Conservation (phyloP, 1,140 invertebrate genomes). For the Diabrotica undecimpunctata region DNA sequence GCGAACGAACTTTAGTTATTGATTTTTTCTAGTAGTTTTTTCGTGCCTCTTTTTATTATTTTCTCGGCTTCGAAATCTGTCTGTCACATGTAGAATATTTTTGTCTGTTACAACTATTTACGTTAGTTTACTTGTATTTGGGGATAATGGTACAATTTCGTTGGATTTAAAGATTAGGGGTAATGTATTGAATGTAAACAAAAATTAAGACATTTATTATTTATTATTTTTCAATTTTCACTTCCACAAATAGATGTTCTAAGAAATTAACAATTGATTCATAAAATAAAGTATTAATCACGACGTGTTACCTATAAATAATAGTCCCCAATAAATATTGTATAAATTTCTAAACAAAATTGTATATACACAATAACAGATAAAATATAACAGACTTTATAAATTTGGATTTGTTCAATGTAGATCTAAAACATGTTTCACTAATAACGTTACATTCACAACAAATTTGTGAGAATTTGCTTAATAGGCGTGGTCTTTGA, state of each 20-base stretch:
- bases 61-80: no score
- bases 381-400: background rate
- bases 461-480: conserved; percentile 10
- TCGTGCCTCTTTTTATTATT: no score
- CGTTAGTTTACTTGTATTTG: no score
- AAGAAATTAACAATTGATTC: background rate
- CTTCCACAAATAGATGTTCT: background rate
- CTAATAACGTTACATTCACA: background rate
- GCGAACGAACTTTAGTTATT: no score
- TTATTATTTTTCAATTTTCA: background rate
- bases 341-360: background rate
- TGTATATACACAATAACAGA: background rate
- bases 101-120: no score
- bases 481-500: conserved; percentile 88
- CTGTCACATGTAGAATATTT: no score
- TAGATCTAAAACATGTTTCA: background rate
- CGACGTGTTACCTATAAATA: no score
- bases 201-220: background rate
- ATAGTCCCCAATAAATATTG: background rate
- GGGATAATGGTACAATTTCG: no score
- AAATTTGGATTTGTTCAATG: background rate
- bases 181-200: no score
- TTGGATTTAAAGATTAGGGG: no score
- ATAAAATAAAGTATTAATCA: background rate
- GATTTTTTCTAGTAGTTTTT: no score